A percentile compares a stretch with the other conserved stretches of the same genome.
phyloP scores from a whole-genome alignment of 2,797 vertebrate genomes.

The Crax fasciolata region DNA sequence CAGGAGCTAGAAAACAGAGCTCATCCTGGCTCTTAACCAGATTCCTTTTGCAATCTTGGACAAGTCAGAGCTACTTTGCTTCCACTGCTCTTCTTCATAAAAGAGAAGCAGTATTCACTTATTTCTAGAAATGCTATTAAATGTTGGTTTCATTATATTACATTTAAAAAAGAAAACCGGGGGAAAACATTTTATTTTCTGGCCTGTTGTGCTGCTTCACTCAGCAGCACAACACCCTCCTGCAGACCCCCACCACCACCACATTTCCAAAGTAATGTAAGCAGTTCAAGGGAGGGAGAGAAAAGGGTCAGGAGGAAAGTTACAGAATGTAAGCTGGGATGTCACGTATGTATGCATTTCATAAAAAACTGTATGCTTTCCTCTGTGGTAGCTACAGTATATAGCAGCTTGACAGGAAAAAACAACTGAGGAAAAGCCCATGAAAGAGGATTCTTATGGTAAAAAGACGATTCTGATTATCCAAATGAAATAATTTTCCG shows the following conservation, averaged over 20 bases:
- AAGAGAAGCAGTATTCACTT: neutral
- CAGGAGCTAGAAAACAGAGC: conserved; percentile 43
- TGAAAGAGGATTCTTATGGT: neutral
- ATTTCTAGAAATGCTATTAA: neutral
- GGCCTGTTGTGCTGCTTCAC: neutral
- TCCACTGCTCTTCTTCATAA: neutral
- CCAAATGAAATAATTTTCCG: neutral
- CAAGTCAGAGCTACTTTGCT: conserved; percentile 20
- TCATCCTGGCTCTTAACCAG: conserved; percentile 22
- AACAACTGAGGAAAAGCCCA: neutral
- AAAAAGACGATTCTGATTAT: neutral
- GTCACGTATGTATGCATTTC: neutral
- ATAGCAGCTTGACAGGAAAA: neutral
- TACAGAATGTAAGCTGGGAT: neutral
- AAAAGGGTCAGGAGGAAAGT: neutral
- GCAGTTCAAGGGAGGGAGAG: neutral
- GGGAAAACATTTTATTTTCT: neutral
- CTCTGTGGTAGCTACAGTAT: neutral
- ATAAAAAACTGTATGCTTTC: neutral
- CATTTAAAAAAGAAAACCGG: neutral
- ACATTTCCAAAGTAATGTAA: conserved; percentile 14
- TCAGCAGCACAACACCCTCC: rapidly evolving
- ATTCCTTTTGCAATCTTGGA: neutral
- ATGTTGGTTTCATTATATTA: neutral
- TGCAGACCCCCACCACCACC: neutral